Evolutionary conservation across 2,113 vertebrate genomes (phyloP).

Genomic region (Thalassoma bifasciatum): DNA sequence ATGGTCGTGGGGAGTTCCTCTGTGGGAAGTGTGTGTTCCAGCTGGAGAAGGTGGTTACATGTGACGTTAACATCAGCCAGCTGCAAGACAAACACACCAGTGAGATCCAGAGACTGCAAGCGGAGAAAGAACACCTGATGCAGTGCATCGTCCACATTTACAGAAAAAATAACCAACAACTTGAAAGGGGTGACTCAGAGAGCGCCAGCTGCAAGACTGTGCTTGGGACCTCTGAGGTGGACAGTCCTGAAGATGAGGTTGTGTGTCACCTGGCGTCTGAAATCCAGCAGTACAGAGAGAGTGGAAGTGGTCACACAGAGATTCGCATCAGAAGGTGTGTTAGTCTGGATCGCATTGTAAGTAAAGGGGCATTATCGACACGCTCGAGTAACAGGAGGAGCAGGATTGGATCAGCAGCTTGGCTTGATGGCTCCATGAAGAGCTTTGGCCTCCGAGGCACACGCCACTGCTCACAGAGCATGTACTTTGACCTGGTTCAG

Average conservation of each 20-base stretch:
- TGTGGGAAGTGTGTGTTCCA: conserved; percentile 84
- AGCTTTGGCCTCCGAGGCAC: conserved; percentile 31
- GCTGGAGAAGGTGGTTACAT: conserved; percentile 81
- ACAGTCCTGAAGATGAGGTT: conserved; percentile 52
- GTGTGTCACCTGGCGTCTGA: conserved; percentile 34
- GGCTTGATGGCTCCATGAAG: conserved; percentile 47
- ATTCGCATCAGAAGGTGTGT: conserved; percentile 73
- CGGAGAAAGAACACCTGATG: conserved; percentile 75
- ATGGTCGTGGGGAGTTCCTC: conserved; percentile 80
- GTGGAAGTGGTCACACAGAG: background rate
- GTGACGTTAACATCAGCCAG: conserved; percentile 74
- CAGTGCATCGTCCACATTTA: conserved; percentile 80
- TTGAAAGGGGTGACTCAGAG: conserved; percentile 14
- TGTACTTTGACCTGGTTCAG: conserved; percentile 75
- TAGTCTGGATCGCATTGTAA: conserved; percentile 75
- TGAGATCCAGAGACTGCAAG: conserved; percentile 74
- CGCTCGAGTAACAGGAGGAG: conserved; percentile 45
- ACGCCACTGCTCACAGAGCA: conserved; percentile 63
- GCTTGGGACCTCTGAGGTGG: conserved; percentile 10
- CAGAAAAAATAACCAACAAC: conserved; percentile 72
- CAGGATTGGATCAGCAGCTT: conserved; percentile 49
- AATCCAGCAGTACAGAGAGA: conserved; percentile 31
- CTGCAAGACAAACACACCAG: conserved; percentile 71
- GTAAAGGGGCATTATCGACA: conserved; percentile 25
- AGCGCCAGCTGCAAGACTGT: conserved; percentile 29